Evolutionary conservation across 2,888 invertebrate genomes (phyloP).

Genomic region (Blomia tropicalis): DNA sequence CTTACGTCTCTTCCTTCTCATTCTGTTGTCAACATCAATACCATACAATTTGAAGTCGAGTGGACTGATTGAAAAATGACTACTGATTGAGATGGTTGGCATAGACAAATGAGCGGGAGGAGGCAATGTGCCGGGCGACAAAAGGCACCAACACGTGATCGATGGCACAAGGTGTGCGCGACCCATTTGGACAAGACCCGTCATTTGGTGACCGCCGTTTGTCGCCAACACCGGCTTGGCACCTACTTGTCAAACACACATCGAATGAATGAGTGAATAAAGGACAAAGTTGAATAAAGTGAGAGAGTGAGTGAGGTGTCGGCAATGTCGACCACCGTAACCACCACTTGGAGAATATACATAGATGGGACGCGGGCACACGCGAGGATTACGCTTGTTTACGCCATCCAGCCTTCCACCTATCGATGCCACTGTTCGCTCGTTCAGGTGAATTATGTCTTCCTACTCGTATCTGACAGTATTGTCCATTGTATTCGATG

Average conservation of each 20-base stretch:
- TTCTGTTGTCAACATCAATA: not conserved
- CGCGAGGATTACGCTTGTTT: not conserved
- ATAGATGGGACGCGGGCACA: not conserved
- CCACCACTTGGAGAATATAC: too few species aligned
- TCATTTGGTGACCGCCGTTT: not conserved
- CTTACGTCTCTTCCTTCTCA: not conserved
- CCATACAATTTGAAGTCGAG: not conserved
- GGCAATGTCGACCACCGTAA: too few species aligned
- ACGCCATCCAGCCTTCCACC: not conserved
- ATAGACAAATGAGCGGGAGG: constrained; percentile 11
- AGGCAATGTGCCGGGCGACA: not conserved
- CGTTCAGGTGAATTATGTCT: not conserved
- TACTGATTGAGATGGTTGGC: constrained; percentile 6
- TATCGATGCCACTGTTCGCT: not conserved
- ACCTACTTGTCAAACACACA: not conserved
- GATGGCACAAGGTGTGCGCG: not conserved
- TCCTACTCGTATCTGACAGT: not conserved
- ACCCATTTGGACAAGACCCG: not conserved
- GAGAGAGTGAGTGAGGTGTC: too few species aligned
- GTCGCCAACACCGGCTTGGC: too few species aligned
- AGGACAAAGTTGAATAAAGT: too few species aligned
- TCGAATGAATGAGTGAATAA: too few species aligned
- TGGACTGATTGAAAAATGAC: not conserved
- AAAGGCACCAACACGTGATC: not conserved
- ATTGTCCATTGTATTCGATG: not conserved